Percentiles rank a stretch among this genome's conserved stretches.
Evolutionary conservation across 2,797 vertebrate genomes (phyloP).

Genomic region (Triplophysa yarkandensis): DNA sequence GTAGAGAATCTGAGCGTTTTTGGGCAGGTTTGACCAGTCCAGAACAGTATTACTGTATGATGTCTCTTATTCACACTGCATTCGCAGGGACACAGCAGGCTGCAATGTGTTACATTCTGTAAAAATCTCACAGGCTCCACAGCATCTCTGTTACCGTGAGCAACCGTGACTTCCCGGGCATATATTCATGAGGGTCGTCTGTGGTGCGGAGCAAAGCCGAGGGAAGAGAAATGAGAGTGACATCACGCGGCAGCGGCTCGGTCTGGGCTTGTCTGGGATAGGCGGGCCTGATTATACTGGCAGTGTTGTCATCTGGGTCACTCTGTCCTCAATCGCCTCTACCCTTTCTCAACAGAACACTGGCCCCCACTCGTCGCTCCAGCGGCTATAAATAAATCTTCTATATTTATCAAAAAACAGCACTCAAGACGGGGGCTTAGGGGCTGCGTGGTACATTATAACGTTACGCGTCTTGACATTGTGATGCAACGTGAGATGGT

Average conservation of each 20-base stretch:
- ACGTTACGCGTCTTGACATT: conserved; percentile 14
- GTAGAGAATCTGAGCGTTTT: background rate
- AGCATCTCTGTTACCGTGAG: conserved; percentile 33
- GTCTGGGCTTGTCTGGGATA: conserved; percentile 7
- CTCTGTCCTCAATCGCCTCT: conserved; percentile 45
- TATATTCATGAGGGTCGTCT: conserved; percentile 61
- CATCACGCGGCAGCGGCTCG: conserved; percentile 21
- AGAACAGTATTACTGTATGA: conserved; percentile 11
- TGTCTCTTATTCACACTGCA: conserved; percentile 21
- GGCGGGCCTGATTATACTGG: conserved; percentile 38
- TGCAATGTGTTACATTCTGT: conserved; percentile 49
- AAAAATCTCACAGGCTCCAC: conserved; percentile 46
- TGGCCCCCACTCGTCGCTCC: conserved; percentile 29
- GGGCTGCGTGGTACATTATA: conserved; percentile 21
- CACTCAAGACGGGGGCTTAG: conserved; percentile 8
- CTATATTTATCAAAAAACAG: conserved; percentile 50
- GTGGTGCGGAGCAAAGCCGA: conserved; percentile 32
- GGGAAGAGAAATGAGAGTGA: conserved; percentile 36
- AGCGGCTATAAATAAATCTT: conserved; percentile 49
- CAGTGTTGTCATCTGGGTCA: conserved; percentile 47
- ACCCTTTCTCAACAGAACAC: conserved; percentile 23
- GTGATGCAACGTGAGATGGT: conserved; percentile 13
- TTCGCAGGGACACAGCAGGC: conserved; percentile 43
- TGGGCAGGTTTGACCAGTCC: conserved; percentile 32
- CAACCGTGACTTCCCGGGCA: conserved; percentile 18